Conservation (phyloP, 2,113 vertebrate species). For the Mola mola region DNA sequence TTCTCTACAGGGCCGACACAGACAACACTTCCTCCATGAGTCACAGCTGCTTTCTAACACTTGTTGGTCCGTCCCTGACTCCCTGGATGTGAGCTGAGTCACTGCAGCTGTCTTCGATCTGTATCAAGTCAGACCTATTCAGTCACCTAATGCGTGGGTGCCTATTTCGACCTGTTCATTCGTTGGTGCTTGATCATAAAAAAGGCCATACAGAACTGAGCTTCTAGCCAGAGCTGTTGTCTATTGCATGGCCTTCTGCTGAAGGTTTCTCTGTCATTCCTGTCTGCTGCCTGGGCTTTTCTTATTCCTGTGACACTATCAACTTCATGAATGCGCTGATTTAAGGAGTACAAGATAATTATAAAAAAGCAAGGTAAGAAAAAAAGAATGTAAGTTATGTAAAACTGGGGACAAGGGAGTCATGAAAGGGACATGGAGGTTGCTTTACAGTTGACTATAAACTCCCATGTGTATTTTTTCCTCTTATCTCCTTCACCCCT, state of each 20-base stretch:
- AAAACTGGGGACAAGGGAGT: background rate
- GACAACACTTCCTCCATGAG: background rate
- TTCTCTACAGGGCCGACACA: background rate
- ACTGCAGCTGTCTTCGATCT: background rate
- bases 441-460: no score
- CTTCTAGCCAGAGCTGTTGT: no score
- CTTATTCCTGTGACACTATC: no score
- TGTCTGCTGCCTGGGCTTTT: background rate
- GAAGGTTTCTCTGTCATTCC: background rate
- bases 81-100: background rate
- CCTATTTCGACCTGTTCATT: no score
- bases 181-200: no score
- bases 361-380: no score
- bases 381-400: no score
- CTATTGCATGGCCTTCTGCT: no score
- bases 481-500: slow-evolving; percentile 15
- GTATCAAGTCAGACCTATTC: no score
- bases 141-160: no score
- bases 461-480: slow-evolving; percentile 27
- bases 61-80: background rate
- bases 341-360: background rate
- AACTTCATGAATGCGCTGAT: background rate
- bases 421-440: slow-evolving; percentile 1
- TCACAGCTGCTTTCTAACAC: background rate
- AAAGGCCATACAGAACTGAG: no score